These are phyloP conservation scores for Baryphthengus martii DNA, from an alignment of 2,113 vertebrate genomes.

Conservation along the genomic window DNA sequence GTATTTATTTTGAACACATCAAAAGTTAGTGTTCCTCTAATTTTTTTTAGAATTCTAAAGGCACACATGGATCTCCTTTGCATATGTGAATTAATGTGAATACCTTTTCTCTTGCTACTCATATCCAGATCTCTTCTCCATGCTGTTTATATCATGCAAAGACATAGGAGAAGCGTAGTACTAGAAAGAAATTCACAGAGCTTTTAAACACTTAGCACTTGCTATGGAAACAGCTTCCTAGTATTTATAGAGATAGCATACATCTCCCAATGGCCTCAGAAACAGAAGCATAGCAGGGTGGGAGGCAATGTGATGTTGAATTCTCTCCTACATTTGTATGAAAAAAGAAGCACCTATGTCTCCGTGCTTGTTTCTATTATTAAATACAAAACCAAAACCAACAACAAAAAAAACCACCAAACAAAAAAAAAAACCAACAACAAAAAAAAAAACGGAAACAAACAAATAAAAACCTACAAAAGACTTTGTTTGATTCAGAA, in stretches of 20 bases:
- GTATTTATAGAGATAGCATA: not conserved
- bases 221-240: not conserved
- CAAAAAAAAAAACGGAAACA: not conserved
- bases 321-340: not conserved
- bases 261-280: not conserved
- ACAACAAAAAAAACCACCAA: not conserved
- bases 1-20: not conserved
- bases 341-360: not conserved
- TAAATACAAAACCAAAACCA: not conserved
- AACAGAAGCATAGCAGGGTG: not conserved
- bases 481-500: not conserved
- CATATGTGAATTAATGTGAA: not conserved
- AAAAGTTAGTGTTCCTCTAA: not conserved
- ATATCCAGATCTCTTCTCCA: not conserved
- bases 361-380: not conserved
- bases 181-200: not conserved
- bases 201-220: slow-evolving; percentile 14
- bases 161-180: not conserved
- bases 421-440: too few relatives aligned
- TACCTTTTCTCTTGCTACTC: slow-evolving; percentile 54
- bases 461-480: not conserved
- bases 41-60: not conserved
- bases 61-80: accelerated
- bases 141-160: not conserved
- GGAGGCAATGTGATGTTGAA: not conserved